Evolutionary conservation across 1,140 invertebrate species (phyloP), one percentile per base, ranked within the genome.

Genomic region (Trialeurodes vaporariorum): DNA sequence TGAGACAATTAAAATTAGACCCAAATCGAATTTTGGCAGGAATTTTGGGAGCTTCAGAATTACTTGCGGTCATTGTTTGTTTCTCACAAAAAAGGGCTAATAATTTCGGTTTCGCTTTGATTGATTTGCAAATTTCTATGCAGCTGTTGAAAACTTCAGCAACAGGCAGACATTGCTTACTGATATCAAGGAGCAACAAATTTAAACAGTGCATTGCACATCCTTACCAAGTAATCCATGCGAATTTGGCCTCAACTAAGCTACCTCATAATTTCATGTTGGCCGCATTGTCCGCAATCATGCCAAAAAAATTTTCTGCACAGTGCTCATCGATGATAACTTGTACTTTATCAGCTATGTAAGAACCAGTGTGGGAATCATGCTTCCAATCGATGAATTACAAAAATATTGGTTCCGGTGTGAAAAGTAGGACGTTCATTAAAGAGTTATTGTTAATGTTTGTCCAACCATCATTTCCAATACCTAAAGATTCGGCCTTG

Each of bases 391-490:
- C 59, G 40, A 73, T 67, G 12, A 71, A 70, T 59, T 75, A 71
- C 25, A 69, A 71, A 63, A 75, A 70, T 12, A 76, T 68, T 68
- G 73, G 75, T 64, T 75, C 71, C 40, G 73, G 72, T 27, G 71
- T 75, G 25, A 61, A 72, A 26, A 75, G 27, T 12, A 73, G 70
- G 64, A 75, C 71, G 66, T 75, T 74, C 61, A 73, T 69, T n/a
- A 76, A 69, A 25, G 70, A 72, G 67, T 75, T 71, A 27, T 71
- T 66, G 23, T 68, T 34, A 9, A 70, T 27, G 70, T 77, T 77
- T 25, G 70, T 72, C 70, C 75, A 76, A n/a, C 73, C 72, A 68
- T 75, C 74, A 67, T 71, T 73, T 67, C 76, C 71, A 25, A 75
- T 1, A 12, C 66, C 67, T 58, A 75, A 64, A 27, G 26, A 27